A percentile compares a stretch with the other conserved stretches of the same genome.
These are phyloP conservation scores for Rhinophrynus dorsalis DNA, from an alignment of 2,797 vertebrate species.

Conservation along the genomic window DNA sequence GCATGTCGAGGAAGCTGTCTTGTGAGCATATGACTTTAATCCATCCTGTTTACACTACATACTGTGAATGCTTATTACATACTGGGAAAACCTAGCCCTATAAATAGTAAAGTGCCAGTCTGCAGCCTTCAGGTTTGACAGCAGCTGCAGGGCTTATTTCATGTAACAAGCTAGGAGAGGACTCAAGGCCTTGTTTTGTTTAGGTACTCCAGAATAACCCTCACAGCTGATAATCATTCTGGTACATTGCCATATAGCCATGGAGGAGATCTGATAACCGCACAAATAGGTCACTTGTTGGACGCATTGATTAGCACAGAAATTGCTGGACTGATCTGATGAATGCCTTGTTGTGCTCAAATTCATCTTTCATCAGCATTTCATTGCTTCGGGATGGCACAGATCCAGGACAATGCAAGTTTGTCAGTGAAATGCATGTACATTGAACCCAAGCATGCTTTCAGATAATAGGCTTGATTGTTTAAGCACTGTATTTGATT, in stretches of 20 bases:
- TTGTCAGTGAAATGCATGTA: conserved; percentile 1
- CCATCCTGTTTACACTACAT: background rate
- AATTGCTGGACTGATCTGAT: conserved; percentile 5
- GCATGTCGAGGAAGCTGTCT: no score
- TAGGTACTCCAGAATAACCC: background rate
- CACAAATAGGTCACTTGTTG: background rate
- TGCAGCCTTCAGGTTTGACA: conserved; percentile 17
- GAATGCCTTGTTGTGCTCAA: background rate
- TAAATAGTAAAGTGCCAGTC: conserved; percentile 24
- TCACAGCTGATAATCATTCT: background rate
- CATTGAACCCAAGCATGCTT: background rate
- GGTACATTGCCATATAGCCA: background rate
- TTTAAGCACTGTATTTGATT: background rate
- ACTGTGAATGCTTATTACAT: conserved; percentile 16
- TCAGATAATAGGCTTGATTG: background rate
- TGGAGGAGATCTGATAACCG: background rate
- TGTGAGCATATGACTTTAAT: no score
- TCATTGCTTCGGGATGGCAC: background rate
- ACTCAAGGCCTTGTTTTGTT: background rate
- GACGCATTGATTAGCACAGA: background rate
- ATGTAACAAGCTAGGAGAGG: conserved; percentile 1
- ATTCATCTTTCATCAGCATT: background rate
- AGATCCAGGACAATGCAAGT: background rate
- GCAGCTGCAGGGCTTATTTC: conserved; percentile 12
- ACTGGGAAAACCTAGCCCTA: conserved; percentile 1